phyloP scores from a whole-genome alignment of 2,113 vertebrate species.

The Lucifuga dentata region DNA sequence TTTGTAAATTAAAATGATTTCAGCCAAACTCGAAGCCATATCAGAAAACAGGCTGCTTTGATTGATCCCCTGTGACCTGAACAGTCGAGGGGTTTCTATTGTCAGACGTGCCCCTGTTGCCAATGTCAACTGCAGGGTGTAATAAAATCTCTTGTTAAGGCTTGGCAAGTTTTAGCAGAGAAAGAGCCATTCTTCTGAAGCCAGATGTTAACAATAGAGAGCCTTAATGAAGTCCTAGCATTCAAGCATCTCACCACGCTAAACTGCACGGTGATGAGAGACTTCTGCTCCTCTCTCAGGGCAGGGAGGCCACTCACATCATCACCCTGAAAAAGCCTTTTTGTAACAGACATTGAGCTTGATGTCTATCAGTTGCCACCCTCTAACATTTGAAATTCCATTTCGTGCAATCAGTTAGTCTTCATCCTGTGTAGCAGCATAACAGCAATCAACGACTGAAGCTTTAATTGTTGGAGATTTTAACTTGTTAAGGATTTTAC shows the following conservation, averaged over 20 bases:
- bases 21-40: slow-evolving; percentile 58
- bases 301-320: slow-evolving; percentile 52
- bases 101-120: slow-evolving; percentile 79
- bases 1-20: slow-evolving; percentile 35
- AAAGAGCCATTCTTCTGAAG: slow-evolving; percentile 80
- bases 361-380: slow-evolving; percentile 61
- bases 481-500: too few relatives aligned
- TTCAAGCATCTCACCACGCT: slow-evolving; percentile 76
- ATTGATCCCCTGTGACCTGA: slow-evolving; percentile 81
- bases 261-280: slow-evolving; percentile 76
- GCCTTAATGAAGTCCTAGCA: slow-evolving; percentile 83
- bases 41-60: slow-evolving; percentile 68
- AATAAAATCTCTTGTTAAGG: slow-evolving; percentile 83
- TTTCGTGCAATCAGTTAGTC: slow-evolving; percentile 19
- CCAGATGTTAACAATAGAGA: slow-evolving; percentile 87
- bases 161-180: slow-evolving; percentile 79
- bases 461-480: neutral
- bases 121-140: slow-evolving; percentile 83
- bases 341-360: slow-evolving; percentile 58
- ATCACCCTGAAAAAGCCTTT: slow-evolving; percentile 60
- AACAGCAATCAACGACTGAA: neutral
- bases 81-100: slow-evolving; percentile 72
- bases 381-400: slow-evolving; percentile 45
- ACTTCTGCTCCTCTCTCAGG: slow-evolving; percentile 52
- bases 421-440: neutral